These are phyloP conservation scores for Gila orcuttii DNA, from an alignment of 2,113 vertebrate species.

Conservation along the genomic window DNA sequence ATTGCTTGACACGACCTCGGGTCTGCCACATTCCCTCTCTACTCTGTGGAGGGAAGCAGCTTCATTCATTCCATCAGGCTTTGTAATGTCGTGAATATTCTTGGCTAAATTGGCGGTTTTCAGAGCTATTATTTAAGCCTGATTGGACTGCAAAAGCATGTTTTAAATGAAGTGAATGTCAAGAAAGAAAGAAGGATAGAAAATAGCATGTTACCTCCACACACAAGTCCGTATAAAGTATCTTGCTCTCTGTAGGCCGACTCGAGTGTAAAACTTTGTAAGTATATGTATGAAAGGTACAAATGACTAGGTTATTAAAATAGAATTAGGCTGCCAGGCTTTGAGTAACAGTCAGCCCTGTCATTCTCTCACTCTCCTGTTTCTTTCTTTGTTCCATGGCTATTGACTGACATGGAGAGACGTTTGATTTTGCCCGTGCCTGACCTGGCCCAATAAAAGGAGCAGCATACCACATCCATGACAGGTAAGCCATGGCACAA, in stretches of 20 bases:
- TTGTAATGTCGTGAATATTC: constrained; percentile 43
- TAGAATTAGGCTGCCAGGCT: constrained; percentile 15
- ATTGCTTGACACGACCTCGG: constrained; percentile 80
- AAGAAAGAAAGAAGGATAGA: constrained; percentile 36
- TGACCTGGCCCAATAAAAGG: constrained; percentile 77
- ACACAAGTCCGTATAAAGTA: constrained; percentile 2
- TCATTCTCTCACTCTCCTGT: not conserved
- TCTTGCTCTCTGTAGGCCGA: constrained; percentile 15
- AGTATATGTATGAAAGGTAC: constrained; percentile 30
- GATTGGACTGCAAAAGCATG: constrained; percentile 43
- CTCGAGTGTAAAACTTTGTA: constrained; percentile 31
- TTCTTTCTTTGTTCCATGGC: constrained; percentile 60
- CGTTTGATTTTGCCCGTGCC: constrained; percentile 76
- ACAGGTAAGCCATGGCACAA: constrained; percentile 72
- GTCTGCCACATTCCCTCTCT: constrained; percentile 75
- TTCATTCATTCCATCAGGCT: constrained; percentile 46
- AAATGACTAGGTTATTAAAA: constrained; percentile 38
- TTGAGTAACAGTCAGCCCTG: constrained; percentile 61
- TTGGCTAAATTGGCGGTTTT: constrained; percentile 34
- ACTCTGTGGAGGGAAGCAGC: constrained; percentile 62
- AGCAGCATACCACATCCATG: constrained; percentile 77
- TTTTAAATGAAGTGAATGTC: constrained; percentile 45
- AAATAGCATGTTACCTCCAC: constrained; percentile 19
- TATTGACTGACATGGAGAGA: constrained; percentile 79
- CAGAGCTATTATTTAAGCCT: constrained; percentile 50